Conservation (phyloP, 2,113 vertebrate genomes). For the Mus pahari region DNA sequence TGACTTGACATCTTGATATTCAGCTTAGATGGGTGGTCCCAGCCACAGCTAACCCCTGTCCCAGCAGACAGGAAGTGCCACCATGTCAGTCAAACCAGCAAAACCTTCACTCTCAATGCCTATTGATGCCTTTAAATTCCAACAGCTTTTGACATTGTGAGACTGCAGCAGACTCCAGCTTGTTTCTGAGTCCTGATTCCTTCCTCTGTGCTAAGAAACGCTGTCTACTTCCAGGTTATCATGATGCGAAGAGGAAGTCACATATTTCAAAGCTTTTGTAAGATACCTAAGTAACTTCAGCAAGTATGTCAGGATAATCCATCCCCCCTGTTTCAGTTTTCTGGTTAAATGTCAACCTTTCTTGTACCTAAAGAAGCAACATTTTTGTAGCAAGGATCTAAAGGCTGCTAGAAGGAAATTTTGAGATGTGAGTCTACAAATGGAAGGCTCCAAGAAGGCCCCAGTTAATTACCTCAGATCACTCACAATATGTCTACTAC, state of each 20-base stretch:
- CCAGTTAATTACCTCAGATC: not conserved
- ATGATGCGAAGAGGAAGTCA: not conserved
- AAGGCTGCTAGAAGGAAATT: not conserved
- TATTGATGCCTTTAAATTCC: not conserved
- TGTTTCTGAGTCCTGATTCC: not conserved
- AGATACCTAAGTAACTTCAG: not conserved
- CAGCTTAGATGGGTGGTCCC: not conserved
- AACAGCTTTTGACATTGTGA: not conserved
- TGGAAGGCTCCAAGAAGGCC: not conserved
- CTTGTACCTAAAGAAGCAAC: not conserved
- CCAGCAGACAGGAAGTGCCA: not conserved
- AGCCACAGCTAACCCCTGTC: not conserved
- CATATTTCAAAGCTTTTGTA: not conserved
- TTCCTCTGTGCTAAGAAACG: not conserved
- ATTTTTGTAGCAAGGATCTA: not conserved
- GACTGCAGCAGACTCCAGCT: not conserved
- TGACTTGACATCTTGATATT: not conserved
- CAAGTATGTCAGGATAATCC: not conserved
- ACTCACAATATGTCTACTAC: not conserved
- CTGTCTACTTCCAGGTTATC: not conserved
- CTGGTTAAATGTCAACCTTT: slow-evolving; percentile 20
- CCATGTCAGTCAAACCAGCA: not conserved
- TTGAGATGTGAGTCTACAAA: not conserved
- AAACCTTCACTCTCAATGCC: not conserved
- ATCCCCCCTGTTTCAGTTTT: not conserved